phyloP scores from a whole-genome alignment of 1,140 invertebrate genomes.

The Aphidius gifuensis region DNA sequence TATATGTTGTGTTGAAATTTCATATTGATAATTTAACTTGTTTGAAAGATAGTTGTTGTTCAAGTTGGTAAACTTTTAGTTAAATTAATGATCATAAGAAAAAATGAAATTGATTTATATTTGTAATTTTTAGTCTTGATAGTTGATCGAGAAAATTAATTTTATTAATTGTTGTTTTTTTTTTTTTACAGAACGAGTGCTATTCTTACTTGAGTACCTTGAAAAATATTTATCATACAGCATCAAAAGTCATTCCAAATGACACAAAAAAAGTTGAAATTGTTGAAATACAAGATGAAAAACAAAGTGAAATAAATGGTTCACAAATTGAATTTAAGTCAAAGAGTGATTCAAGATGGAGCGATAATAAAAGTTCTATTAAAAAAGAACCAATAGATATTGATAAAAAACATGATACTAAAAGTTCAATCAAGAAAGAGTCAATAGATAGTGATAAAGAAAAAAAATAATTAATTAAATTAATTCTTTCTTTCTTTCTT shows the following conservation, averaged over 20 bases:
- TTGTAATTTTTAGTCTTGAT: too few species aligned
- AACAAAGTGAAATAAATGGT: constrained; percentile 47
- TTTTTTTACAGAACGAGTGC: constrained; percentile 42
- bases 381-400: constrained; percentile 48
- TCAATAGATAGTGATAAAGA: constrained; percentile 34
- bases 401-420: constrained; percentile 48
- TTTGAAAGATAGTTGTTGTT: too few species aligned
- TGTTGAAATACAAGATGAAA: constrained; percentile 53
- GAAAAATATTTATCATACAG: constrained; percentile 49
- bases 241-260: constrained; percentile 46
- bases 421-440: constrained; percentile 41
- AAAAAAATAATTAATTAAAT: constrained; percentile 32
- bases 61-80: background rate
- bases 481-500: constrained; percentile 25
- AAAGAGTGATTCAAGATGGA: constrained; percentile 52
- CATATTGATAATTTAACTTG: background rate
- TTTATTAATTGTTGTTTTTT: too few species aligned
- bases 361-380: constrained; percentile 44
- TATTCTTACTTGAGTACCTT: constrained; percentile 47
- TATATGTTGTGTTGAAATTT: constrained; percentile 6
- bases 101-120: too few species aligned
- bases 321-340: constrained; percentile 47
- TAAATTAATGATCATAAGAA: too few species aligned
- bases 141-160: too few species aligned
- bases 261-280: constrained; percentile 51